phyloP scores from a whole-genome alignment of 2,888 invertebrate genomes.

The Plusia festucae region DNA sequence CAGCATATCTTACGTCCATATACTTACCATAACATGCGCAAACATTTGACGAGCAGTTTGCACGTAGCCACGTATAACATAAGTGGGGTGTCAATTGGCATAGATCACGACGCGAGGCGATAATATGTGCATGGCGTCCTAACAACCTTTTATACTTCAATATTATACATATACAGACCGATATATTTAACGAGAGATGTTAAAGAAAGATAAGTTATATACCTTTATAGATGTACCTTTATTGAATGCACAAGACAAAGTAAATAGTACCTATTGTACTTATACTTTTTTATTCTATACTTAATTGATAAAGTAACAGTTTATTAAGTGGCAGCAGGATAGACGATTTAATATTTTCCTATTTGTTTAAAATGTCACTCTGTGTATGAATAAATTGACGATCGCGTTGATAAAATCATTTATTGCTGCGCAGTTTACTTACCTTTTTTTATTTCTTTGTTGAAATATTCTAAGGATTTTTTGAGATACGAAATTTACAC shows the following conservation, averaged over 20 bases:
- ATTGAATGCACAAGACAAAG: too few species aligned
- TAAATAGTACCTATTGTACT: too few species aligned
- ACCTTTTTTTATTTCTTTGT: not conserved
- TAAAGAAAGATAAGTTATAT: too few species aligned
- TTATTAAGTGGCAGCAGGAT: too few species aligned
- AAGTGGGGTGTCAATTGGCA: slow-evolving; percentile 73
- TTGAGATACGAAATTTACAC: too few species aligned
- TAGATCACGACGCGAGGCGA: slow-evolving; percentile 79
- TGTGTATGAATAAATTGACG: not conserved
- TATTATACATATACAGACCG: slow-evolving; percentile 17
- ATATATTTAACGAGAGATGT: not conserved
- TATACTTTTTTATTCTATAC: too few species aligned
- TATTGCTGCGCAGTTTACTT: not conserved
- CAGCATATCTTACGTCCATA: slow-evolving; percentile 18
- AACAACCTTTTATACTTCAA: slow-evolving; percentile 25
- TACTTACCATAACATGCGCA: slow-evolving; percentile 38
- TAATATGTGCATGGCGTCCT: slow-evolving; percentile 68
- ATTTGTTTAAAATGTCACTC: not conserved
- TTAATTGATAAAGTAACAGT: too few species aligned
- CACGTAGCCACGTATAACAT: slow-evolving; percentile 23
- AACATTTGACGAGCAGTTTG: slow-evolving; percentile 42
- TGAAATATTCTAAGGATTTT: not conserved
- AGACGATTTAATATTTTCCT: too few species aligned
- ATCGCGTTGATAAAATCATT: not conserved
- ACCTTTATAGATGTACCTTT: too few species aligned